Evolutionary conservation across 64 coral and sea anemone genomes (phyloP).

Genomic region (Orbicella faveolata): DNA sequence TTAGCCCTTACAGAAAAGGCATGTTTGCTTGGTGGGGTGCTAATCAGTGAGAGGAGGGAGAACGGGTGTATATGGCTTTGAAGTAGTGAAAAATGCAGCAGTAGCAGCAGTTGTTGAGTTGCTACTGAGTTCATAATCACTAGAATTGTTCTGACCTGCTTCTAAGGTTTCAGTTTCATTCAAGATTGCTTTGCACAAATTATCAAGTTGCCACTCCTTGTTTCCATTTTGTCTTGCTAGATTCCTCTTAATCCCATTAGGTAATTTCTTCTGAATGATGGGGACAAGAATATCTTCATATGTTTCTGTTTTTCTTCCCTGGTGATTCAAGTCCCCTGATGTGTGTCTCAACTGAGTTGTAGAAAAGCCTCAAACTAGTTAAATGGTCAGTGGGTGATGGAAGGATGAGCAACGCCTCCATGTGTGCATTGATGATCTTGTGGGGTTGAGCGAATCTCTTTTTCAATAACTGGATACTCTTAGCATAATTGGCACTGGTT

Average conservation of each 20-base stretch:
- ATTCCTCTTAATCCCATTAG: slow-evolving; percentile 41
- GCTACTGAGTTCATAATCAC: neutral
- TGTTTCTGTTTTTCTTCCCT: slow-evolving; percentile 28
- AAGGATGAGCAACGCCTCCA: slow-evolving; percentile 7
- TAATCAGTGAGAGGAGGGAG: neutral
- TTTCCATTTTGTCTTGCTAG: slow-evolving; percentile 46
- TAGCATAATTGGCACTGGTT: slow-evolving; percentile 17
- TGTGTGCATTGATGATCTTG: slow-evolving; percentile 43
- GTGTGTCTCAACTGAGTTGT: slow-evolving; percentile 55
- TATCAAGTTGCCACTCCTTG: slow-evolving; percentile 17
- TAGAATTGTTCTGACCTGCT: slow-evolving; percentile 8
- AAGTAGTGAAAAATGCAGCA: neutral
- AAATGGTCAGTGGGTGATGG: slow-evolving; percentile 37
- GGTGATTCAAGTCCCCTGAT: slow-evolving; percentile 50
- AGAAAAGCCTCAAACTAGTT: slow-evolving; percentile 38
- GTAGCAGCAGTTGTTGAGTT: neutral
- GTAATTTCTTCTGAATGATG: slow-evolving; percentile 47
- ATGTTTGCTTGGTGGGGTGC: neutral
- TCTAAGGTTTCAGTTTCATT: slow-evolving; percentile 32
- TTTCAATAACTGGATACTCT: slow-evolving; percentile 15
- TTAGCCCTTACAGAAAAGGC: slow-evolving; percentile 23
- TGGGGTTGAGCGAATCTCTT: slow-evolving; percentile 55
- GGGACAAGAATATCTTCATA: slow-evolving; percentile 59
- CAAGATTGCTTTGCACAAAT: slow-evolving; percentile 9
- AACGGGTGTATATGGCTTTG: neutral